Base-by-base conservation (phyloP, 2,797 vertebrate species). In the Darevskia mixta region DNA sequence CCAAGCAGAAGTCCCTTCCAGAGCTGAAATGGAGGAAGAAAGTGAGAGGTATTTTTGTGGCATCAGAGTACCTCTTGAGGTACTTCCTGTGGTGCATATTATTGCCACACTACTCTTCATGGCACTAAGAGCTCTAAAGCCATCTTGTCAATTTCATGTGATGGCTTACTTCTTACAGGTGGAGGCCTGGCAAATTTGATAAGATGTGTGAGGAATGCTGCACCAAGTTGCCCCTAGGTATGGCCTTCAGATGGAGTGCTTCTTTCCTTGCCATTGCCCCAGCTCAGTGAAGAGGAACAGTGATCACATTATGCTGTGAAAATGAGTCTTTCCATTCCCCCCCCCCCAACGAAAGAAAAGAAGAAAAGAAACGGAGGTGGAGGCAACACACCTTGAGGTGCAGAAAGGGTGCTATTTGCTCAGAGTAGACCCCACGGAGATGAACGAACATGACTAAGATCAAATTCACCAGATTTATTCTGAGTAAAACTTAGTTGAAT, bases 111-210 rank as follows among this genome's bases (percentile, higher is more conserved):
- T 3, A 41, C 32, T 69, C 7, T 73, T 35, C 38, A n/a, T 25
- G 38, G 78, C 10, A 25, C 43, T 55, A 67, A 79, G 15, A 29
- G 38, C 32, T 55, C 5, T 49, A 2, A 27, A 86, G 61, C 18
- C 41, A 83, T n/a, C n/a, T 38, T 3, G 1, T 64, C 8, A 69
- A 45, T 20, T 88, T 29, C 29, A 72, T 85, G 72, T 80, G 18
- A 69, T 77, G 82, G 55, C 85, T 92, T 79, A 64, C 67, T 35
- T 64, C 61, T 64, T 35, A 79, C 9, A 45, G 35, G n/a, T 79
- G 43, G 78, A 41, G 75, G 41, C 43, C 17, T n/a, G 20, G 9
- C 35, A 27, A 41, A 17, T 78, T 86, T 79, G 6, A 25, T 55
- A 45, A 41, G 23, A 2, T 29, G n/a, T 38, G n/a, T 29, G 85